Conservation (phyloP, 53 echinoderm and acorn worm genomes). For the Arbacia lixula region DNA sequence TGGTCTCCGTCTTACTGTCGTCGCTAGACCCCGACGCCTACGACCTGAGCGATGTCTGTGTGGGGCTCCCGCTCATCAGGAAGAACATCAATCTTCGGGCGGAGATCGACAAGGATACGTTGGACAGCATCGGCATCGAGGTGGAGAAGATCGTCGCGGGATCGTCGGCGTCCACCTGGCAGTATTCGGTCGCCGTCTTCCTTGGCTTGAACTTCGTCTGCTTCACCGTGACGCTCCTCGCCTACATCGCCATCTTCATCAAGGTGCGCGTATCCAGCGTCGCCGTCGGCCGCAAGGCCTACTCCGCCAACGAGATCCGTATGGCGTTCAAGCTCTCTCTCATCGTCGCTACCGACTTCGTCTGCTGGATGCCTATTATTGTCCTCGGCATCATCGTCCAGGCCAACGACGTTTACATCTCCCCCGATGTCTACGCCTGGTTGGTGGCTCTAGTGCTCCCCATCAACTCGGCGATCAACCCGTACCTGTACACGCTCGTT, state of each 20-base stretch:
- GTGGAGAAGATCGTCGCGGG: neutral
- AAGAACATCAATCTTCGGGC: conserved; percentile 39
- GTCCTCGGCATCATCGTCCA: conserved; percentile 67
- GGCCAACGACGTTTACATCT: conserved; percentile 31
- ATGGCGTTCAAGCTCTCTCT: conserved; percentile 64
- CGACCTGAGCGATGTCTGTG: conserved; percentile 71
- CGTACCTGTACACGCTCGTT: conserved; percentile 67
- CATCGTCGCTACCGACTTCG: conserved; percentile 65
- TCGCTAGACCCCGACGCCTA: conserved; percentile 57
- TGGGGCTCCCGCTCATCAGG: conserved; percentile 69
- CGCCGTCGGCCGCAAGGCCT: conserved; percentile 49
- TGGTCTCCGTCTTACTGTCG: conserved; percentile 5
- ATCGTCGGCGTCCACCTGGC: conserved; percentile 56
- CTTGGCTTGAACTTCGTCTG: conserved; percentile 70
- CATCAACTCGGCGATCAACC: conserved; percentile 67
- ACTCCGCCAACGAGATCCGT: conserved; percentile 46
- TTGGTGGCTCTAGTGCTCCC: conserved; percentile 59
- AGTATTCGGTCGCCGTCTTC: conserved; percentile 65
- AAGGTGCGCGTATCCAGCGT: conserved; percentile 10
- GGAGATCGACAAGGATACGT: neutral
- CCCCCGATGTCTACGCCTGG: conserved; percentile 60
- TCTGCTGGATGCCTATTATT: conserved; percentile 69
- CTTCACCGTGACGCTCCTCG: conserved; percentile 52
- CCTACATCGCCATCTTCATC: conserved; percentile 58
- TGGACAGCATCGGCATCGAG: conserved; percentile 30